phyloP scores from a whole-genome alignment of 2,888 invertebrate genomes.

The Melieria crassipennis region DNA sequence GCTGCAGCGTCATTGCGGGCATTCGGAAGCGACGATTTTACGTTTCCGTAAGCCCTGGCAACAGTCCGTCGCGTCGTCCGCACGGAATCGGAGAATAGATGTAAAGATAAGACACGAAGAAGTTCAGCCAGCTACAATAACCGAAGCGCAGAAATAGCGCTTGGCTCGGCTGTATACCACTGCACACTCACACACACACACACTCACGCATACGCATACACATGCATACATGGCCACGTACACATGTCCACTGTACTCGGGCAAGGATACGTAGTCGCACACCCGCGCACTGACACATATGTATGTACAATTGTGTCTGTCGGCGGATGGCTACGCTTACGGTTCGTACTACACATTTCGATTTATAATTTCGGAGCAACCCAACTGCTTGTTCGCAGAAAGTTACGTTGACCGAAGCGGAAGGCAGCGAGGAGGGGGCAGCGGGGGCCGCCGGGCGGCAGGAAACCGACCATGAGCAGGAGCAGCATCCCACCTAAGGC shows the following conservation, averaged over 20 bases:
- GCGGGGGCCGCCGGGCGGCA: too few relatives aligned
- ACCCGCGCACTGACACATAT: constrained; percentile 15
- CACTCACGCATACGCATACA: background rate
- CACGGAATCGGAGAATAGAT: too few relatives aligned
- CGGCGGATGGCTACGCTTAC: constrained; percentile 6
- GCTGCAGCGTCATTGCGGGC: too few relatives aligned
- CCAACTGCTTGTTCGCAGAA: background rate
- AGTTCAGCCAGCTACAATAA: constrained; percentile 11
- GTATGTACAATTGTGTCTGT: constrained; percentile 5
- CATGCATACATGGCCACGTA: constrained; percentile 18
- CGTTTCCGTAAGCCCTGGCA: too few relatives aligned
- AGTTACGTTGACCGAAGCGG: constrained; percentile 18
- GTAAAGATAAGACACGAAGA: constrained; percentile 18
- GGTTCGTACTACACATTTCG: background rate
- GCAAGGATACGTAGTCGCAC: constrained; percentile 15
- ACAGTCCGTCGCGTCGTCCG: too few relatives aligned
- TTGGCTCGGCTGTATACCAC: background rate
- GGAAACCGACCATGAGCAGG: too few relatives aligned
- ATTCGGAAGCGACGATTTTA: too few relatives aligned
- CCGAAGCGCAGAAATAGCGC: constrained; percentile 6
- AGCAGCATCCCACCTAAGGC: too few relatives aligned
- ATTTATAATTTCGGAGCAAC: background rate
- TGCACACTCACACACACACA: background rate
- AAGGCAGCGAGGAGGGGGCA: constrained; percentile 38
- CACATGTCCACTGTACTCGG: constrained; percentile 26